Evolutionary conservation across 2,797 vertebrate genomes (phyloP).

Genomic region (Lemur catta): DNA sequence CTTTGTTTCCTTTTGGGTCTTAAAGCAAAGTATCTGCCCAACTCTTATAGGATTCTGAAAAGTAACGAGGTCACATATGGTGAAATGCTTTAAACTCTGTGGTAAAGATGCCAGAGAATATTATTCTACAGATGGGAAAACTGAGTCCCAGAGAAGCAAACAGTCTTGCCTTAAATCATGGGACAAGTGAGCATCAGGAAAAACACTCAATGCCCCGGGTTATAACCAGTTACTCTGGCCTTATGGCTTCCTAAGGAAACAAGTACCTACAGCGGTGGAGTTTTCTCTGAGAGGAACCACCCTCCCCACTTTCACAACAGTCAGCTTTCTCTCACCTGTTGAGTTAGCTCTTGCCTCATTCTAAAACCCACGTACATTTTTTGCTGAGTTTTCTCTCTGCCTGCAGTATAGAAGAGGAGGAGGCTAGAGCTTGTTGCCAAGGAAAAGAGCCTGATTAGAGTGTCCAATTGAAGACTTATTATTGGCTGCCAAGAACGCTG

Average conservation of each 20-base stretch:
- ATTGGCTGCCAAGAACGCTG: background rate
- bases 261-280: no score
- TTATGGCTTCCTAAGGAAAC: background rate
- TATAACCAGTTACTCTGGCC: background rate
- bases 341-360: background rate
- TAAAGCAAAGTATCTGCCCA: background rate
- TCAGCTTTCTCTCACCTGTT: background rate
- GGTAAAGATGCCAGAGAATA: slow-evolving; percentile 29
- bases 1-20: background rate
- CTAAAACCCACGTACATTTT: background rate
- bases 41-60: background rate
- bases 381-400: background rate
- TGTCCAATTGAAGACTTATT: background rate
- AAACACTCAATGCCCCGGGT: background rate
- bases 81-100: slow-evolving; percentile 31
- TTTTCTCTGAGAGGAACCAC: background rate
- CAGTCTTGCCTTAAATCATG: background rate
- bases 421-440: background rate
- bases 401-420: background rate
- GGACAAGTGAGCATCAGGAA: background rate
- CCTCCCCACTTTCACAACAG: background rate
- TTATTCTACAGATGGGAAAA: slow-evolving; percentile 48
- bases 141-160: slow-evolving; percentile 43
- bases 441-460: background rate
- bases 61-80: background rate